A percentile compares a stretch with the other conserved stretches of the same genome.
Evolutionary conservation across 2,113 vertebrate genomes (phyloP).

Genomic region (Motacilla alba): DNA sequence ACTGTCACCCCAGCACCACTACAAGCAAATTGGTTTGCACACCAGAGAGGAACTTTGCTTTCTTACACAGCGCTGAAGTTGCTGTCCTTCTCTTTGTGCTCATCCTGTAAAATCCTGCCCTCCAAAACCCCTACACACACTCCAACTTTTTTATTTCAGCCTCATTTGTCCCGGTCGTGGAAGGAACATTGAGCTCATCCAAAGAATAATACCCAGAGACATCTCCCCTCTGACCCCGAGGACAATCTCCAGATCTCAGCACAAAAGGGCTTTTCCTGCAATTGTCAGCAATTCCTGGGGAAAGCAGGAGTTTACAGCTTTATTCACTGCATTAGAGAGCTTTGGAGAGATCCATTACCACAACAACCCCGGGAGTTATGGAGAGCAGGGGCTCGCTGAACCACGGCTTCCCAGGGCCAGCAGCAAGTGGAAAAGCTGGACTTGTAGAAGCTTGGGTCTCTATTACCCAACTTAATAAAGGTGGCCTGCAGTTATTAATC

Average conservation of each 20-base stretch:
- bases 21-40: neutral
- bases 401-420: neutral
- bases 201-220: neutral
- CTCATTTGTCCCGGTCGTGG: neutral
- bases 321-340: neutral
- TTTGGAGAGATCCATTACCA: neutral
- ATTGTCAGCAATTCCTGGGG: neutral
- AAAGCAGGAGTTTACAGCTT: neutral
- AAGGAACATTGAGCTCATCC: neutral
- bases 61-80: neutral
- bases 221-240: neutral
- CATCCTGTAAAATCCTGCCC: neutral
- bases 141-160: neutral
- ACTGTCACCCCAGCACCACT: neutral
- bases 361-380: fast-evolving
- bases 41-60: neutral
- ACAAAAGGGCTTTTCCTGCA: conserved; percentile 1
- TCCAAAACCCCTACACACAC: neutral
- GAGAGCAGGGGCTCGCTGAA: neutral
- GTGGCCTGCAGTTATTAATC: neutral
- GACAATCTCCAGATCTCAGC: neutral
- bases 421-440: neutral
- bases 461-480: neutral
- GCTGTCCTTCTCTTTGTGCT: neutral
- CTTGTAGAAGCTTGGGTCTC: neutral